Evolutionary conservation across 2,113 vertebrate genomes (phyloP), one percentile per base, ranked within the genome.

Genomic region (Ia io): DNA sequence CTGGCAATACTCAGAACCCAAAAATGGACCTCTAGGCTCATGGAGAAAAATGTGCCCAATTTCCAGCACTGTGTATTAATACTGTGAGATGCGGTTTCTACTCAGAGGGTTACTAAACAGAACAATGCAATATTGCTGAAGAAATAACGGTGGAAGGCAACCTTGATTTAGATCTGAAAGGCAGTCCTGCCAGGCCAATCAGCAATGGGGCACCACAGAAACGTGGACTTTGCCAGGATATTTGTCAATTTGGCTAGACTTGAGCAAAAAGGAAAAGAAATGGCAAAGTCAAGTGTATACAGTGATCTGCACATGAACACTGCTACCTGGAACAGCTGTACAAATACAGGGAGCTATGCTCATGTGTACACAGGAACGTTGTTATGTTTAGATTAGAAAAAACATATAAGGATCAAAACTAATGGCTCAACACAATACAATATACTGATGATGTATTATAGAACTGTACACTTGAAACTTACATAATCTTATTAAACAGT

Each of bases 331-430:
- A 77, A 37, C 47, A 63, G 53, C 18, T 82, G 7, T 6, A 6
- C 63, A 84, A 51, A 82, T 5, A 63, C 1, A 49, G 42, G 42
- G 44, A 65, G 22, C 49, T n/a, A 40, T 5, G 14, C 18, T 61
- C n/a, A 40, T 0, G 11, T 16, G 18, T n/a, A 67, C 61, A 40
- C 8, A 23, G 30, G 35, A 51, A 56, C 37, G 18, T 4, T 7
- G 3, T 30, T 18, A 73, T 74, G 20, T 49, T 76, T 56, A 59
- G 12, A 23, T 28, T 9, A 49, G 67, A 59, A 70, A 70, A 40
- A 25, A 74, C 42, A 86, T 74, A n/a, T 51, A 95, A 88, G 35
- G 56, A 78, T 53, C 47, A 84, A 93, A 80, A 90, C 74, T 53
- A 94, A 88, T 32, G 53, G 73, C 16, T 76, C 42, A 32, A 76